A percentile compares a stretch with the other conserved stretches of the same genome.
These are phyloP conservation scores for Fulica atra DNA, from an alignment of 2,113 vertebrate genomes.

Conservation along the genomic window DNA sequence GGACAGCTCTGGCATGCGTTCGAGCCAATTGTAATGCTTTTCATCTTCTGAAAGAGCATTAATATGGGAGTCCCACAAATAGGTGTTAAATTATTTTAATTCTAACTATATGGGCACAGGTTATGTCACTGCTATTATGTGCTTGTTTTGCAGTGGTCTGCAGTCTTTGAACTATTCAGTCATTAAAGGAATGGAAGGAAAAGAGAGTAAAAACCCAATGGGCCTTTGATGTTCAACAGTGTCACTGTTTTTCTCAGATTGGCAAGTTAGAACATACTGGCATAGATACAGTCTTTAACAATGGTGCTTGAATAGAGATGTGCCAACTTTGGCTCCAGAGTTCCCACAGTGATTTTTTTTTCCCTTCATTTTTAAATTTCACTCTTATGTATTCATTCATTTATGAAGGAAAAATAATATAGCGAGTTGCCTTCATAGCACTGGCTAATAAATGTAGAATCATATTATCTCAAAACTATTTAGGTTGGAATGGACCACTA, in stretches of 20 bases:
- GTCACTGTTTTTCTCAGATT: not conserved
- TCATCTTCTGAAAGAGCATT: not conserved
- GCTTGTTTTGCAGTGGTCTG: not conserved
- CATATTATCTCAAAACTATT: too few relatives aligned
- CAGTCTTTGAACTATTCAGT: not conserved
- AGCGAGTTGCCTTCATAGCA: not conserved
- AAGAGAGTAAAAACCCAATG: not conserved
- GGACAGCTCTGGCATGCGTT: not conserved
- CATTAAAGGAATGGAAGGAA: not conserved
- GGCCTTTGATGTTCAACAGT: not conserved
- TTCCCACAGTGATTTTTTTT: not conserved
- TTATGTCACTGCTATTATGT: not conserved
- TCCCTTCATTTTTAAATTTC: not conserved
- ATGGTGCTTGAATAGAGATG: not conserved
- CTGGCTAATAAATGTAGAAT: not conserved
- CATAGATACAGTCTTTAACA: not conserved
- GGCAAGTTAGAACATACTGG: not conserved
- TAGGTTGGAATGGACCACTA: too few relatives aligned
- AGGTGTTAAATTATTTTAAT: not conserved
- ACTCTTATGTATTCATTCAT: not conserved
- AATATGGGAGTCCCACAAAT: not conserved
- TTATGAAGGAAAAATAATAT: not conserved
- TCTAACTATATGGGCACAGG: not conserved
- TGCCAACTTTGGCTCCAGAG: not conserved
- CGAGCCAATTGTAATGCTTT: not conserved